Evolutionary conservation across 2,113 vertebrate species (phyloP), one percentile per base, ranked within the genome.

Genomic region (Clarias gariepinus): DNA sequence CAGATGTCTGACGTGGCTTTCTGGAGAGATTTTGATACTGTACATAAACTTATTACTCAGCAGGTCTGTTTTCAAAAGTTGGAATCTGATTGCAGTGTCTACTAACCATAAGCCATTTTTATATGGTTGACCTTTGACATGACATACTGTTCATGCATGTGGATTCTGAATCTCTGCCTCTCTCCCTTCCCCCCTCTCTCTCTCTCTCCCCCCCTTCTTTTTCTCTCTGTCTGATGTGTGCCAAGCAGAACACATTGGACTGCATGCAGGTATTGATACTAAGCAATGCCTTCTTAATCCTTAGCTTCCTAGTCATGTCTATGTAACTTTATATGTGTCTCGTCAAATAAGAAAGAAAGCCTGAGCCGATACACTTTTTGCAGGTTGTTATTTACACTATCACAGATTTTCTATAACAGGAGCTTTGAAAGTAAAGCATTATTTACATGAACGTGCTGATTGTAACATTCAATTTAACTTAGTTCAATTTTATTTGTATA

Each of bases 171-270:
- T 25, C 25, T 86, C 12, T 86, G 36, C 77, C 36, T 84, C 55
- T 81, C 28, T 79, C 15, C 74, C 69, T 52, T 83, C 87, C 80
- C 90, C 16, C 81, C 58, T 69, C 69, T 77, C 15, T 86, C 81
- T 82, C 41, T 53, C 18, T 82, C 86, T 90, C 18, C 64, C 86
- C 89, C 5, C 23, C 28, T 15, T 69, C 85, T 90, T 21, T 76
- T 81, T 89, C 4, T 89, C 41, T 71, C n/a, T 85, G 57, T 85
- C 66, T 91, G 87, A 81, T 86, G 66, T 63, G 93, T 92, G 91
- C 91, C 92, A 90, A 91, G 94, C 95, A 99, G 98, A 97, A 93
- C 92, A 96, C 97, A 92, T 94, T 99, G 98, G 97, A 99, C 95
- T 97, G 96, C 95, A 98, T 99, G 97, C 98, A 99, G 98, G 98